Conservation (phyloP, 2,888 invertebrate species). For the Erannis defoliaria region DNA sequence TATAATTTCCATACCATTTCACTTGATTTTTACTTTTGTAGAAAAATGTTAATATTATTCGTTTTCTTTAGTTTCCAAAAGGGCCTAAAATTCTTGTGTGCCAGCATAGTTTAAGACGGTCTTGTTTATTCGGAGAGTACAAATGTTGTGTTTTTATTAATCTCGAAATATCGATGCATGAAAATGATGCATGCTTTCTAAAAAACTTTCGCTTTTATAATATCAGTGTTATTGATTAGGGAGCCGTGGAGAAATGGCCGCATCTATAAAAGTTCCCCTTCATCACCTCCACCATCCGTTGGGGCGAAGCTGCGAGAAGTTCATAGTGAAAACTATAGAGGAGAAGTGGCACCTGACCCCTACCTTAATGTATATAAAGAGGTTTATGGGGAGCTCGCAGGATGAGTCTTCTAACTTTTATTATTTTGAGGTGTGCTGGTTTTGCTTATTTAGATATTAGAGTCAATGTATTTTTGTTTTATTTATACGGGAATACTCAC, state of each 20-base stretch:
- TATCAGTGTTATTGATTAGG: conserved; percentile 41
- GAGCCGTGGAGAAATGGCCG: conserved; percentile 29
- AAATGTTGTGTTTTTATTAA: too few relatives aligned
- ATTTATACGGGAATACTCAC: too few relatives aligned
- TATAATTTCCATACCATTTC: too few relatives aligned
- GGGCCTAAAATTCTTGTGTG: too few relatives aligned
- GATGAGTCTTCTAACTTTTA: conserved; percentile 8
- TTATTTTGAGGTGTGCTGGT: conserved; percentile 11
- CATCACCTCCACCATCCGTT: background rate
- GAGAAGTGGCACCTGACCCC: background rate
- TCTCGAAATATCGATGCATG: too few relatives aligned
- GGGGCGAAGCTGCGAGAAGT: background rate
- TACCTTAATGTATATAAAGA: background rate
- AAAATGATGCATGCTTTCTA: too few relatives aligned
- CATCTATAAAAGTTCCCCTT: background rate
- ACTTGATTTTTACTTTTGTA: too few relatives aligned
- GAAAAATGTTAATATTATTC: too few relatives aligned
- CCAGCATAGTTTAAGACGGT: too few relatives aligned
- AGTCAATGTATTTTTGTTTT: too few relatives aligned
- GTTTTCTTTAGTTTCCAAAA: too few relatives aligned
- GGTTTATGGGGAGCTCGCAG: background rate
- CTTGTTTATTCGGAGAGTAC: too few relatives aligned
- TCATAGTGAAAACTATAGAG: conserved; percentile 1
- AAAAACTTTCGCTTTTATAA: background rate
- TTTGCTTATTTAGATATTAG: background rate